A percentile compares a stretch with the other conserved stretches of the same genome.
Evolutionary conservation across 2,113 vertebrate species (phyloP).

Genomic region (Mesembrinibis cayennensis): DNA sequence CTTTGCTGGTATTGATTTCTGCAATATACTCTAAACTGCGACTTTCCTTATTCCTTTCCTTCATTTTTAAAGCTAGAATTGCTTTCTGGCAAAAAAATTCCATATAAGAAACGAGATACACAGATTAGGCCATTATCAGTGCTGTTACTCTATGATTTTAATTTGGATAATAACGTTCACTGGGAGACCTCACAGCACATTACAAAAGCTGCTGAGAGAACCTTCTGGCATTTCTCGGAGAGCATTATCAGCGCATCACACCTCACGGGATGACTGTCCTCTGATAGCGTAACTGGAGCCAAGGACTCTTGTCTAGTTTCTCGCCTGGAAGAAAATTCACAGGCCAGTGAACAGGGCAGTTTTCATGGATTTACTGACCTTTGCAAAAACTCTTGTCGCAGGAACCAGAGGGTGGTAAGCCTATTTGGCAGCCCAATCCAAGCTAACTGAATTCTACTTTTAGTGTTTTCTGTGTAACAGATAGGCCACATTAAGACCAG

Average conservation of each 20-base stretch:
- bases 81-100: neutral
- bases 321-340: neutral
- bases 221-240: neutral
- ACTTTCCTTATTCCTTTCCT: neutral
- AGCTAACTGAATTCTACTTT: neutral
- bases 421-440: neutral
- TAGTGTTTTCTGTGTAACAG: neutral
- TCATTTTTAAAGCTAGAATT: neutral
- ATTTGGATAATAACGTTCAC: neutral
- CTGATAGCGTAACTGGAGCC: neutral
- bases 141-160: neutral
- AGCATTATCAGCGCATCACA: neutral
- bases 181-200: neutral
- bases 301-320: neutral
- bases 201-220: neutral
- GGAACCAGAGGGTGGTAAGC: neutral
- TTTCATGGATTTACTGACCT: neutral
- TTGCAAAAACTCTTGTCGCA: neutral
- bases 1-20: slow-evolving; percentile 2
- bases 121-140: neutral
- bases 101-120: neutral
- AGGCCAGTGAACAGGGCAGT: neutral
- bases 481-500: neutral
- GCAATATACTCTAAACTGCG: neutral
- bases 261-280: neutral